Conservation (phyloP, 2,888 invertebrate species). For the Folsomia manolachei region DNA sequence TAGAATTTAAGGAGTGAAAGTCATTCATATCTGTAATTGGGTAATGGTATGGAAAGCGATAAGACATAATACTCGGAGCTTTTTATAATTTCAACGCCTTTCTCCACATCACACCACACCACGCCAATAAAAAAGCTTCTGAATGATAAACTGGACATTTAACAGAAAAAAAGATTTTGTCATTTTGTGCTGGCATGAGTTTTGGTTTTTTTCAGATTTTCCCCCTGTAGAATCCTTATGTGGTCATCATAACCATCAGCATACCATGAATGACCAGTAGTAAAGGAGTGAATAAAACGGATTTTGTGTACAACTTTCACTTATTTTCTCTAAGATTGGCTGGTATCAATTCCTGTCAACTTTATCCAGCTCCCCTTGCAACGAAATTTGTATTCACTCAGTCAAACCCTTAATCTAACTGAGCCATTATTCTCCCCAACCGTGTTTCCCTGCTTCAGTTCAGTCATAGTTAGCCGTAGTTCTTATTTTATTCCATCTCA, state of each 20-base stretch:
- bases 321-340: no score
- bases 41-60: constrained; percentile 22
- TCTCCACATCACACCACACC: no score
- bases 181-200: neutral
- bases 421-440: neutral
- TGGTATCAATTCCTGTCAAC: constrained; percentile 5
- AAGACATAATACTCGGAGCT: neutral
- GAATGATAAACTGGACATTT: constrained; percentile 5
- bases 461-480: no score
- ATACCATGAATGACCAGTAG: neutral
- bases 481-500: no score
- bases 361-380: neutral
- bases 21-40: neutral
- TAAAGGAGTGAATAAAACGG: constrained; percentile 10
- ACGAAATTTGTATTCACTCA: neutral
- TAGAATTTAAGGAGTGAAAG: neutral
- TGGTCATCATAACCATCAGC: neutral
- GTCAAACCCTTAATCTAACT: neutral
- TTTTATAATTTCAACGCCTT: constrained; percentile 15
- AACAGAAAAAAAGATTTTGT: constrained; percentile 4
- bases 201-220: no score
- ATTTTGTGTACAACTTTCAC: neutral
- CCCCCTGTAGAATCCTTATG: neutral
- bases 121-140: neutral
- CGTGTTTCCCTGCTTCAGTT: neutral